A percentile compares a stretch with the other conserved stretches of the same genome.
phyloP scores from a whole-genome alignment of 2,888 invertebrate genomes.

The Drosophila tanythrix region DNA sequence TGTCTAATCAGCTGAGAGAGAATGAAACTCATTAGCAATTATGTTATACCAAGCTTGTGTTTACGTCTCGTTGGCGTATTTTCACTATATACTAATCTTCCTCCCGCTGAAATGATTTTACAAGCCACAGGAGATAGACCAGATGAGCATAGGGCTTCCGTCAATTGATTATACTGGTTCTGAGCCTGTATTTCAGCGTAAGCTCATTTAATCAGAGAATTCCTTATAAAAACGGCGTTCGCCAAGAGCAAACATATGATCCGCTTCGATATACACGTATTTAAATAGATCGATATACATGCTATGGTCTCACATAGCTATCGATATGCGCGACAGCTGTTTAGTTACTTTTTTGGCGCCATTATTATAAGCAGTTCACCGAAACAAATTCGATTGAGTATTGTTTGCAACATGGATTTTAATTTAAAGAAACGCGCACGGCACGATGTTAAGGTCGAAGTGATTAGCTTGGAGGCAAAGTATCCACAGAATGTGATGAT shows the following conservation, averaged over 20 bases:
- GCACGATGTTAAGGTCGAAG: constrained; percentile 82
- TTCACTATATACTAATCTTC: background rate
- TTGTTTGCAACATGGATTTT: constrained; percentile 72
- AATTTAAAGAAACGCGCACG: constrained; percentile 73
- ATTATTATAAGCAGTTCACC: constrained; percentile 4
- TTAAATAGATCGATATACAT: background rate
- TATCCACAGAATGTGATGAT: constrained; percentile 92
- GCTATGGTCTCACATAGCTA: background rate
- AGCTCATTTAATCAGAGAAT: background rate
- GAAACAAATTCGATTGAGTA: background rate
- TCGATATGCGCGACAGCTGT: constrained; percentile 45
- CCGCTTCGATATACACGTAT: background rate
- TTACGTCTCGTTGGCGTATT: background rate
- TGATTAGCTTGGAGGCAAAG: constrained; percentile 82
- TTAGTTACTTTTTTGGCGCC: constrained; percentile 43
- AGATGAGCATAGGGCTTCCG: background rate
- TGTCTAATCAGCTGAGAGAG: background rate
- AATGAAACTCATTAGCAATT: background rate
- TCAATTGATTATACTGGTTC: background rate
- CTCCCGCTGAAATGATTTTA: background rate
- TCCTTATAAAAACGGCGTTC: background rate
- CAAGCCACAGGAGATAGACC: background rate
- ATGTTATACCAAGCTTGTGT: background rate
- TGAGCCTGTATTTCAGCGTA: background rate
- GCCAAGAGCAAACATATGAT: background rate